These are phyloP conservation scores for Malurus alboscapulatus DNA, from an alignment of 2,113 vertebrate species.

Conservation along the genomic window DNA sequence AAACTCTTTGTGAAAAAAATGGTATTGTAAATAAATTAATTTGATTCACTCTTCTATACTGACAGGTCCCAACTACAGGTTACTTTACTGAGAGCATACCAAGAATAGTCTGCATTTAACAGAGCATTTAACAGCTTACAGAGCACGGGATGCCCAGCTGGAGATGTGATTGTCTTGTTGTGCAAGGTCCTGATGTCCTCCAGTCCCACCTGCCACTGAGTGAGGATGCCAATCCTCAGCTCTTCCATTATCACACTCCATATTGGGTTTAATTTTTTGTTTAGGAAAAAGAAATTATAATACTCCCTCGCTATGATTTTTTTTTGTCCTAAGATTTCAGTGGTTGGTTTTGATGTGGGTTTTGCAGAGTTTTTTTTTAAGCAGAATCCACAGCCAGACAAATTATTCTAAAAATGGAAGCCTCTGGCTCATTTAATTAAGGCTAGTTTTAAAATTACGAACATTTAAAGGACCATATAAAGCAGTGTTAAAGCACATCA, in stretches of 20 bases:
- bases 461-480: not conserved
- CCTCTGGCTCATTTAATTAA: slow-evolving; percentile 32
- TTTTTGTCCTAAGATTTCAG: not conserved
- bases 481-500: not conserved
- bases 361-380: not conserved
- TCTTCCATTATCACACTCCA: not conserved
- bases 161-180: too few species aligned
- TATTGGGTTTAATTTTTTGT: not conserved
- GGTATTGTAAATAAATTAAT: not conserved
- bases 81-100: not conserved
- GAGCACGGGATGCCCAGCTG: not conserved
- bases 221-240: not conserved
- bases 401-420: slow-evolving; percentile 21
- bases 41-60: not conserved
- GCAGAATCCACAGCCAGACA: slow-evolving; percentile 2
- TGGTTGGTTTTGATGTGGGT: not conserved
- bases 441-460: not conserved
- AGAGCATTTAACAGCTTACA: not conserved
- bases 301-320: not conserved
- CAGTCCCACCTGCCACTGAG: not conserved
- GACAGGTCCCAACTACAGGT: not conserved
- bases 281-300: not conserved
- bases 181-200: not conserved
- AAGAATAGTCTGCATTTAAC: not conserved
- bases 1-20: not conserved